A percentile compares a stretch with the other conserved stretches of the same genome.
Conservation (phyloP, 1,140 invertebrate genomes). For the Brachionus manjavacas region DNA sequence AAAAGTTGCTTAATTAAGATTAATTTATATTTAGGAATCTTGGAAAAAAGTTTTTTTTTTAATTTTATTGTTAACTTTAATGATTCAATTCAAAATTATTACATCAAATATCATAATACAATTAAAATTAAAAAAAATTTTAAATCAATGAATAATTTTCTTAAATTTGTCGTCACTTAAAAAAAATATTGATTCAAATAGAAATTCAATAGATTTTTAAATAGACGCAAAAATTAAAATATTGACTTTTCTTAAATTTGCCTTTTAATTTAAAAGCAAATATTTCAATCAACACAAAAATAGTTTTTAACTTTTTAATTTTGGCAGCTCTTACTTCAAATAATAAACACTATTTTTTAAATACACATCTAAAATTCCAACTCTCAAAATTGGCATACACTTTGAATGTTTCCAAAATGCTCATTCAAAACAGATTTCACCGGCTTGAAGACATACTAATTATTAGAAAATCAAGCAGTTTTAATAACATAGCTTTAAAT, state of each 20-base stretch:
- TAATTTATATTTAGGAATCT: neutral
- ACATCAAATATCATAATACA: too few species aligned
- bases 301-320: neutral
- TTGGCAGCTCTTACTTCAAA: neutral
- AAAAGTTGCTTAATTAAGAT: neutral
- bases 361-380: constrained; percentile 6
- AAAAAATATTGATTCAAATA: neutral
- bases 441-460: neutral
- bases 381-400: neutral
- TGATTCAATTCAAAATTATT: too few species aligned
- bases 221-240: constrained; percentile 4
- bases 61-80: too few species aligned
- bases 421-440: neutral
- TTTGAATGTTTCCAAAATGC: neutral
- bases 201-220: neutral
- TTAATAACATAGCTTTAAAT: neutral
- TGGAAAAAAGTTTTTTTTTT: too few species aligned
- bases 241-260: constrained; percentile 10
- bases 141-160: neutral
- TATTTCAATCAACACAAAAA: neutral
- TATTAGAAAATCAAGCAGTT: neutral
- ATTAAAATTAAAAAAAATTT: neutral
- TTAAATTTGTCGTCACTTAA: neutral
- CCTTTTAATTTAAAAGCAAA: constrained; percentile 4
- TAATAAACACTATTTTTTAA: neutral